Conservation (phyloP, 2,113 vertebrate genomes). For the Origma solitaria region DNA sequence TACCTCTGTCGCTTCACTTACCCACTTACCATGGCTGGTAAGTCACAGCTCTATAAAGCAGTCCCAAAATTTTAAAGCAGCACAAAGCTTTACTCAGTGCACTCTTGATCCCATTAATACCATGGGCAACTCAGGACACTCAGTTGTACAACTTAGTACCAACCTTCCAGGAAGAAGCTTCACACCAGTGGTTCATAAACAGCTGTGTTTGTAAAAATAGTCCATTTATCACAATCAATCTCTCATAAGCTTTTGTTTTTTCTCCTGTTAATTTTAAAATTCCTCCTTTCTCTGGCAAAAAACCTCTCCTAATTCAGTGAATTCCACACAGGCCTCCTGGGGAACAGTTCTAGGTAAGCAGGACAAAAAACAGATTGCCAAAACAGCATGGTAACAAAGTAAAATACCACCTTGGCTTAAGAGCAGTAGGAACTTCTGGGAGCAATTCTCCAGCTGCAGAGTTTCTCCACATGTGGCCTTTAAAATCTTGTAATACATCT, state of each 20-base stretch:
- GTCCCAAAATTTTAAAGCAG: background rate
- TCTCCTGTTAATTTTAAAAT: background rate
- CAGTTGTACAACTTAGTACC: background rate
- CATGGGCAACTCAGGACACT: background rate
- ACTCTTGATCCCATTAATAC: background rate
- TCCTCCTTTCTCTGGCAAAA: background rate
- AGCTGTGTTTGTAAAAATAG: background rate
- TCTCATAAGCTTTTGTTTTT: background rate
- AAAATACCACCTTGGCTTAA: background rate
- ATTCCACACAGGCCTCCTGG: background rate
- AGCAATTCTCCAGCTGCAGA: background rate
- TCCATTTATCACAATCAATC: background rate
- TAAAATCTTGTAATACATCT: background rate
- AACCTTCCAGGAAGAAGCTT: background rate
- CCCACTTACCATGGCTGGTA: background rate
- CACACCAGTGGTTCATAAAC: background rate
- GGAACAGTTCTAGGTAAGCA: background rate
- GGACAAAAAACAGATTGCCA: background rate
- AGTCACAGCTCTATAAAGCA: background rate
- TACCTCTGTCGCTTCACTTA: background rate
- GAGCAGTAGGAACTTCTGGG: background rate
- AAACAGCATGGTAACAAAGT: background rate
- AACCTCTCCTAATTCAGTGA: background rate
- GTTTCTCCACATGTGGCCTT: background rate
- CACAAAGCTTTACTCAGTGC: background rate